Percentiles rank a stretch among this genome's conserved stretches.
phyloP scores from a whole-genome alignment of 1,140 invertebrate genomes.

The Apis laboriosa region DNA sequence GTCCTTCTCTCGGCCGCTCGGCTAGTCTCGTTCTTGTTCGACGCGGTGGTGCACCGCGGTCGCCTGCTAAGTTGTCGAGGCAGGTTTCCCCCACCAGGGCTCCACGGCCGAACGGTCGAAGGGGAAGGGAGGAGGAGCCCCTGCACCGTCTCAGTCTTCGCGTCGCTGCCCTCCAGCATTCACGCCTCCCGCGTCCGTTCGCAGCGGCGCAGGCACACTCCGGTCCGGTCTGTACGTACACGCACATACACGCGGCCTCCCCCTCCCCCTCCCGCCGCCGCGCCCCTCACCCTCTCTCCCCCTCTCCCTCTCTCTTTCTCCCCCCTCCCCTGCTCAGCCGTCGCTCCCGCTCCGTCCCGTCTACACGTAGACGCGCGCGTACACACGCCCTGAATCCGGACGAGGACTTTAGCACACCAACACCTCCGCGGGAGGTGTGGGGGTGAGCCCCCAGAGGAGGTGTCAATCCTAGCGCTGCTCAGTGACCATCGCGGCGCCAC shows the following conservation, averaged over 20 bases:
- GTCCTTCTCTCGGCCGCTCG: not conserved
- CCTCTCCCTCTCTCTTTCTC: too few species aligned
- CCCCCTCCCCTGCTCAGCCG: too few species aligned
- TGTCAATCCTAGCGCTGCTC: slow-evolving; percentile 82
- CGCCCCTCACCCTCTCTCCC: too few species aligned
- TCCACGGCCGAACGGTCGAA: slow-evolving; percentile 20
- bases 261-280: not conserved
- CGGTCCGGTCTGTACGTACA: slow-evolving; percentile 52
- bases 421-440: slow-evolving; percentile 80
- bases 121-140: slow-evolving; percentile 79
- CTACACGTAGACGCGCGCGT: slow-evolving; percentile 56
- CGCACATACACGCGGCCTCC: slow-evolving; percentile 60
- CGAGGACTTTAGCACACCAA: slow-evolving; percentile 78
- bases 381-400: slow-evolving; percentile 66
- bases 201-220: slow-evolving; percentile 64
- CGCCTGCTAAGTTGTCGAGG: slow-evolving; percentile 8
- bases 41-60: not conserved
- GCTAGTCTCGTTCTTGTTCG: slow-evolving; percentile 24
- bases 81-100: slow-evolving; percentile 40
- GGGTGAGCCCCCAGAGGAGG: slow-evolving; percentile 80
- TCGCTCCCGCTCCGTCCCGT: not conserved
- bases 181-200: slow-evolving; percentile 79
- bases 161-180: slow-evolving; percentile 80
- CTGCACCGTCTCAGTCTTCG: slow-evolving; percentile 74
- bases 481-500: slow-evolving; percentile 82